phyloP scores from a whole-genome alignment of 2,888 invertebrate species.

The Pseudeuparius sepicola region DNA sequence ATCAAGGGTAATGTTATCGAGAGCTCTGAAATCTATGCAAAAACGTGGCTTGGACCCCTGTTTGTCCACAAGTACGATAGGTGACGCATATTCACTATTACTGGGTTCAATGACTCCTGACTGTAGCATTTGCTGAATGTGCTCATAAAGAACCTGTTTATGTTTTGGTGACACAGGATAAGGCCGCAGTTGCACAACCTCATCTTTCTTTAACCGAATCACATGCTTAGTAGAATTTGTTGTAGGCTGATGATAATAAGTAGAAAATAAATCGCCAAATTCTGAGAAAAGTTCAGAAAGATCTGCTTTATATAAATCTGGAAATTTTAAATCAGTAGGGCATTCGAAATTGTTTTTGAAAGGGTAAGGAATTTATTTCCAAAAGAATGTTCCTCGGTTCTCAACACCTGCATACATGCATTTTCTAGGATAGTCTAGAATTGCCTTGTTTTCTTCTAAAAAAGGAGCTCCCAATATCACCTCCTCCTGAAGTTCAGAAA shows the following conservation, averaged over 20 bases:
- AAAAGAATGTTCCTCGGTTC: slow-evolving; percentile 2
- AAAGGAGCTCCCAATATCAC: slow-evolving; percentile 6
- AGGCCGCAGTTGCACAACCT: slow-evolving; percentile 4
- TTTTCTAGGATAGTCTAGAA: slow-evolving; percentile 1
- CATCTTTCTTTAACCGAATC: neutral
- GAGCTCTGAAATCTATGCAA: slow-evolving; percentile 11
- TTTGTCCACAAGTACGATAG: slow-evolving; percentile 4
- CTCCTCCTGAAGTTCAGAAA: slow-evolving; percentile 5
- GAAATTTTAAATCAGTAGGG: no score
- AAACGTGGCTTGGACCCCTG: slow-evolving; percentile 7
- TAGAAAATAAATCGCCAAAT: slow-evolving; percentile 5
- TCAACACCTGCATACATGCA: slow-evolving; percentile 8
- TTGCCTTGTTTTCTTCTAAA: slow-evolving; percentile 2
- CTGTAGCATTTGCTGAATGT: slow-evolving; percentile 11
- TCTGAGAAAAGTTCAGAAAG: slow-evolving; percentile 2
- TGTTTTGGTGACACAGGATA: slow-evolving; percentile 6
- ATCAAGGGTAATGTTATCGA: slow-evolving; percentile 9
- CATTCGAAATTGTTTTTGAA: neutral
- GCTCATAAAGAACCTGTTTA: slow-evolving; percentile 7
- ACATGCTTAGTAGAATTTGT: slow-evolving; percentile 5
- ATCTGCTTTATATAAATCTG: no score
- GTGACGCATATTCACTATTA: slow-evolving; percentile 1
- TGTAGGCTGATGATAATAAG: neutral
- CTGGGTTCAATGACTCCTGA: slow-evolving; percentile 13
- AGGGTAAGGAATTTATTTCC: neutral